Conservation (phyloP, 2,113 vertebrate genomes). For the Xiphophorus couchianus region DNA sequence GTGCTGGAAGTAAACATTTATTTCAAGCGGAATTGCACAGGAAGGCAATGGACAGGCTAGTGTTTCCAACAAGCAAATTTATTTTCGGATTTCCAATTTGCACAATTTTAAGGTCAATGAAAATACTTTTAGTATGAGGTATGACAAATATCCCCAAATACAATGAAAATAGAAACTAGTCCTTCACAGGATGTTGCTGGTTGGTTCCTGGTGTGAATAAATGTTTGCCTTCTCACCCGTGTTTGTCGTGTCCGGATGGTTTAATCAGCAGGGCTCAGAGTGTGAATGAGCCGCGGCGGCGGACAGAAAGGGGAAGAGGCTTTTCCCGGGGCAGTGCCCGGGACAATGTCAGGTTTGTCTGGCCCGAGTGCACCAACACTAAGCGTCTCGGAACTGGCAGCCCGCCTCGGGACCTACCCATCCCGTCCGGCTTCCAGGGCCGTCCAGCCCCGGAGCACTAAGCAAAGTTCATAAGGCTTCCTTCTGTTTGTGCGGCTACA, state of each 20-base stretch:
- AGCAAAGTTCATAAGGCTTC: constrained; percentile 84
- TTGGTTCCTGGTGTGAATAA: constrained; percentile 61
- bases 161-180: constrained; percentile 2
- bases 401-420: constrained; percentile 69
- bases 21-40: no score
- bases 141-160: not conserved
- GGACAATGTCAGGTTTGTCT: constrained; percentile 81
- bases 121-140: not conserved
- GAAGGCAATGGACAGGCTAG: no score
- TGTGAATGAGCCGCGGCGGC: constrained; percentile 53
- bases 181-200: not conserved
- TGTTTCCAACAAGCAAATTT: no score
- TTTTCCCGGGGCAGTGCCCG: constrained; percentile 61
- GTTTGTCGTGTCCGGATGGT: constrained; percentile 56
- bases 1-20: no score
- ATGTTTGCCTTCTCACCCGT: constrained; percentile 61
- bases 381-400: constrained; percentile 79
- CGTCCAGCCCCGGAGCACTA: constrained; percentile 68
- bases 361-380: constrained; percentile 69
- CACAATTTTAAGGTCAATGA: no score
- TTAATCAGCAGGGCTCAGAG: constrained; percentile 53
- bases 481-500: constrained; percentile 78
- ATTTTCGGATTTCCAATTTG: no score
- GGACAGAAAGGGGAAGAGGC: constrained; percentile 58
- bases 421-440: constrained; percentile 67